Conservation (phyloP, 2,797 vertebrate genomes). For the Sebastes diaconus region DNA sequence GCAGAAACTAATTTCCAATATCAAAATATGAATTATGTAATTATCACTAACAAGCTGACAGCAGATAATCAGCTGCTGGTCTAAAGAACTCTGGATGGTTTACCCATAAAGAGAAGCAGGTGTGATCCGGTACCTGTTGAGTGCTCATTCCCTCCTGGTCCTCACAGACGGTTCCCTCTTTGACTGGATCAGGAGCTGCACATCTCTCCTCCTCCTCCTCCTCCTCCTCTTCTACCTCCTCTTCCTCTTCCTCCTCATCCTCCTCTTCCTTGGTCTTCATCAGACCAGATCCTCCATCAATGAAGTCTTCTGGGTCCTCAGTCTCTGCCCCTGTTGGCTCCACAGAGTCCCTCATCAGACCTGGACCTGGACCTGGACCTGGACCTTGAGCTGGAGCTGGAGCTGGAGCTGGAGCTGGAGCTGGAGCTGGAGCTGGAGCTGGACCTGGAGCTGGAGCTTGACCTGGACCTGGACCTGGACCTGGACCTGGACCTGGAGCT, state of each 20-base stretch:
- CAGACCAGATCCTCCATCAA: slow-evolving; percentile 2
- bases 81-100: neutral
- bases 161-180: slow-evolving; percentile 41
- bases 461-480: no score
- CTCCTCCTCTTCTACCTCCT: neutral
- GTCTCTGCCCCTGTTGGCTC: slow-evolving; percentile 38
- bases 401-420: no score
- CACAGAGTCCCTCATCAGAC: slow-evolving; percentile 2
- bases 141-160: slow-evolving; percentile 69
- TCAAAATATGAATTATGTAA: no score
- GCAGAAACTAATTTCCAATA: no score
- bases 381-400: neutral
- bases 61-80: neutral
- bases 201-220: neutral
- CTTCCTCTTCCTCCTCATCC: neutral
- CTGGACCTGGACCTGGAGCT: no score
- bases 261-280: neutral
- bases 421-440: fast-evolving
- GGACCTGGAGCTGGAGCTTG: no score
- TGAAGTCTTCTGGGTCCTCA: neutral
- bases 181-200: slow-evolving; percentile 17
- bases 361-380: neutral
- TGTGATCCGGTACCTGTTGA: slow-evolving; percentile 72
- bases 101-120: neutral
- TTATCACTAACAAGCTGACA: no score